A percentile compares a stretch with the other conserved stretches of the same genome.
These are phyloP conservation scores for Molorchus minor DNA, from an alignment of 2,888 invertebrate genomes.

Conservation along the genomic window DNA sequence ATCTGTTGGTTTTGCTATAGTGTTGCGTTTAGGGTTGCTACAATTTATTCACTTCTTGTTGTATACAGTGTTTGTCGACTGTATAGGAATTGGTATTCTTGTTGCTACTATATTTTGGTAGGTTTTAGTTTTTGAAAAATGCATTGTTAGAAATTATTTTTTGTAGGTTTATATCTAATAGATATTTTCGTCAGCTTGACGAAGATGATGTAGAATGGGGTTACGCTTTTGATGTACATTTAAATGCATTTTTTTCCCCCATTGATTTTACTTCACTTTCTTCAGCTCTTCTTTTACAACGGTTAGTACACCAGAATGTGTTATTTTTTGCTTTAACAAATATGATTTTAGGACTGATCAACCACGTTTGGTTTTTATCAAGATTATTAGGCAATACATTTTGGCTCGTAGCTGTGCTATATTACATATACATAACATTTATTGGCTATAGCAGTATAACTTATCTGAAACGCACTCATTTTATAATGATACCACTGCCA, in stretches of 20 bases:
- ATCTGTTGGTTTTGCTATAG: slow-evolving; percentile 85
- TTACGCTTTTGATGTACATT: slow-evolving; percentile 98
- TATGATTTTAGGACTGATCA: slow-evolving; percentile 76
- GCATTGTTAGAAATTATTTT: slow-evolving; percentile 4
- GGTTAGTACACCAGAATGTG: no score
- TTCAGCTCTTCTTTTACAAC: slow-evolving; percentile 89
- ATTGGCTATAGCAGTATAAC: slow-evolving; percentile 94
- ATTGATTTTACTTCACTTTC: slow-evolving; percentile 89
- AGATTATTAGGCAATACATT: slow-evolving; percentile 90
- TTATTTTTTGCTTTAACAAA: no score
- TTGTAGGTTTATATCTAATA: slow-evolving; percentile 82
- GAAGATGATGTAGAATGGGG: slow-evolving; percentile 95
- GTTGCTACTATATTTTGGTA: slow-evolving; percentile 92
- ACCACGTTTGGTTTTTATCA: slow-evolving; percentile 79
- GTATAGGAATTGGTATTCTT: slow-evolving; percentile 85
- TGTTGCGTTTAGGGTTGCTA: slow-evolving; percentile 73
- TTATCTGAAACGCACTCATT: slow-evolving; percentile 84
- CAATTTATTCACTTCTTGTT: slow-evolving; percentile 84
- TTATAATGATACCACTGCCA: slow-evolving; percentile 86
- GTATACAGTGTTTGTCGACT: slow-evolving; percentile 96
- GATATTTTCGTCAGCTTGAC: slow-evolving; percentile 73
- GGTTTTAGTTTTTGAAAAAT: slow-evolving; percentile 44
- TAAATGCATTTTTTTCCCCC: slow-evolving; percentile 98
- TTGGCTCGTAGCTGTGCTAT: slow-evolving; percentile 89
- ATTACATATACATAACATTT: slow-evolving; percentile 97